phyloP scores from a whole-genome alignment of 2,797 vertebrate species.

The Sebastes kiyomatsui region DNA sequence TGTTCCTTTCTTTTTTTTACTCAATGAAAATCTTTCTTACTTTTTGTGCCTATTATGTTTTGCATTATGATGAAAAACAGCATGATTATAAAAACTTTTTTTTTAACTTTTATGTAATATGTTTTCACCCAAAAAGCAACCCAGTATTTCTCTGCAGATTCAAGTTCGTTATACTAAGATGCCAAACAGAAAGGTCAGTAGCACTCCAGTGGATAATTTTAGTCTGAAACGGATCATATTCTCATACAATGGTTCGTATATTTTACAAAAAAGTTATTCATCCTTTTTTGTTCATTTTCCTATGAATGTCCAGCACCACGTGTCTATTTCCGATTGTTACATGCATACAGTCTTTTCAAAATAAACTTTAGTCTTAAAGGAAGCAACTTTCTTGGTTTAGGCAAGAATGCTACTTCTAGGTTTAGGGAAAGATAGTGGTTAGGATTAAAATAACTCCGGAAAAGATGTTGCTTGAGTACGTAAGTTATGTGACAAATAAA shows the following conservation, averaged over 20 bases:
- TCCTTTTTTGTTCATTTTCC: too few species aligned
- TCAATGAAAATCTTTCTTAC: not conserved
- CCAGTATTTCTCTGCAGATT: not conserved
- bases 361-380: too few species aligned
- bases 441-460: too few species aligned
- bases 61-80: not conserved
- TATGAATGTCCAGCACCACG: too few species aligned
- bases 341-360: too few species aligned
- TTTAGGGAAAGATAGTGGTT: too few species aligned
- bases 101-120: not conserved
- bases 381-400: too few species aligned
- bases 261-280: too few species aligned
- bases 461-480: accelerated
- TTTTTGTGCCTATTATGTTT: not conserved
- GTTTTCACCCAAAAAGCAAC: not conserved
- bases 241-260: too few species aligned
- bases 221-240: not conserved
- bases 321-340: too few species aligned
- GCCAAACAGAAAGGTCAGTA: not conserved
- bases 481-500: too few species aligned
- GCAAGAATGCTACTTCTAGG: too few species aligned
- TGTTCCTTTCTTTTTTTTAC: not conserved
- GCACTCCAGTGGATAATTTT: not conserved
- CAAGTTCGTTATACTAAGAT: not conserved
- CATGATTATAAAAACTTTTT: not conserved